Conservation (phyloP, 2,797 vertebrate species). For the Thaleichthys pacificus region DNA sequence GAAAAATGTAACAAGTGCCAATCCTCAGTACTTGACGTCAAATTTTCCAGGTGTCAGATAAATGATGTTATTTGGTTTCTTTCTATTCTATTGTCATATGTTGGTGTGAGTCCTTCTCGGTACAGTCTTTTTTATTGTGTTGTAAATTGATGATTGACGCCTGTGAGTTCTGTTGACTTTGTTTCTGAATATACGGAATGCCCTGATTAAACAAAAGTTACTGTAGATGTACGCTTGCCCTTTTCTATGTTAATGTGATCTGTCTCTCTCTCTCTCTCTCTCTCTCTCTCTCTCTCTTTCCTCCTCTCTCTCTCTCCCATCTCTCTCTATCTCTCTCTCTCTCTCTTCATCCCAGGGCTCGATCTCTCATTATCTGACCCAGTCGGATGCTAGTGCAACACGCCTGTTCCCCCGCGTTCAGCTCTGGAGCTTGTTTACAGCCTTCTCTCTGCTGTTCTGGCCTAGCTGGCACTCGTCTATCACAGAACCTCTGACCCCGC, state of each 20-base stretch:
- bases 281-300: neutral
- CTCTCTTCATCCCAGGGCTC: neutral
- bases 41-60: conserved; percentile 29
- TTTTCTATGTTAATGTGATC: neutral
- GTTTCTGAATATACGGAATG: conserved; percentile 17
- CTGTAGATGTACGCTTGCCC: neutral
- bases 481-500: conserved; percentile 2
- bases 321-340: neutral
- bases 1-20: conserved; percentile 61
- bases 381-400: conserved; percentile 13
- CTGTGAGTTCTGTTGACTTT: conserved; percentile 16
- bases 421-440: conserved; percentile 12
- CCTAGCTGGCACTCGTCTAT: conserved; percentile 7
- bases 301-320: neutral
- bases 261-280: neutral
- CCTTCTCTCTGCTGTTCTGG: conserved; percentile 13
- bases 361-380: conserved; percentile 27
- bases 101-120: conserved; percentile 25
- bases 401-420: conserved; percentile 5
- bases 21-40: conserved; percentile 69
- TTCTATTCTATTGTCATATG: conserved; percentile 42
- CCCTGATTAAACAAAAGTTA: conserved; percentile 25
- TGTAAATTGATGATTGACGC: conserved; percentile 27
- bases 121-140: conserved; percentile 21
- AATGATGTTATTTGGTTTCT: conserved; percentile 34